Percentiles rank a stretch among this genome's conserved stretches.
These are phyloP conservation scores for Pygoscelis antarcticus DNA, from an alignment of 2,113 vertebrate species.

Conservation along the genomic window DNA sequence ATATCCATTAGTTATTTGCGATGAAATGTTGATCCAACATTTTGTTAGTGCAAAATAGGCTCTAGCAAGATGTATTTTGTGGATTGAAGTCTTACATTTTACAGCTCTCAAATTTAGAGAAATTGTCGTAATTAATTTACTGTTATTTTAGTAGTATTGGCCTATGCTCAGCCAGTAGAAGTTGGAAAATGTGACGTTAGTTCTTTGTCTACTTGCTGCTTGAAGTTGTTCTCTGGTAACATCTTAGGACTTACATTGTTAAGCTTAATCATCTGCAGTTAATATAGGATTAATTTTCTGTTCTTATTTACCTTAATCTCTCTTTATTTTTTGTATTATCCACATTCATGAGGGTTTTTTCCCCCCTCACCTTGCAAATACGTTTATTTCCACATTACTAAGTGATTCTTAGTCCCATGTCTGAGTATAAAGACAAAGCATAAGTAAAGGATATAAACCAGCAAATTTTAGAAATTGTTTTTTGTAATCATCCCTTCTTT, in stretches of 20 bases:
- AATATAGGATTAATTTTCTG: not conserved
- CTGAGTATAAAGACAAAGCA: not conserved
- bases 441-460: not conserved
- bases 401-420: not conserved
- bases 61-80: not conserved
- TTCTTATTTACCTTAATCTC: not conserved
- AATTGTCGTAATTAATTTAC: not conserved
- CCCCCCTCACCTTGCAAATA: not conserved
- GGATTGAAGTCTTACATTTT: not conserved
- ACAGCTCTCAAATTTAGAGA: not conserved
- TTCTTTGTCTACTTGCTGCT: not conserved
- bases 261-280: not conserved
- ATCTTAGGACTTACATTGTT: not conserved
- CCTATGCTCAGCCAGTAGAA: not conserved
- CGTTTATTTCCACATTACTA: not conserved
- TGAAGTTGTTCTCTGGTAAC: not conserved
- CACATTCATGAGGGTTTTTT: not conserved
- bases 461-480: not conserved
- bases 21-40: not conserved
- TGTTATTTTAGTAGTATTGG: not conserved
- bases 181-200: not conserved
- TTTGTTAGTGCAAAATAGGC: not conserved
- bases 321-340: not conserved
- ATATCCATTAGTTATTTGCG: not conserved
- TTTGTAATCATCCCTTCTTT: not conserved